A percentile compares a stretch with the other conserved stretches of the same genome.
These are phyloP conservation scores for Pandemis cinnamomeana DNA, from an alignment of 2,888 invertebrate genomes.

Conservation along the genomic window DNA sequence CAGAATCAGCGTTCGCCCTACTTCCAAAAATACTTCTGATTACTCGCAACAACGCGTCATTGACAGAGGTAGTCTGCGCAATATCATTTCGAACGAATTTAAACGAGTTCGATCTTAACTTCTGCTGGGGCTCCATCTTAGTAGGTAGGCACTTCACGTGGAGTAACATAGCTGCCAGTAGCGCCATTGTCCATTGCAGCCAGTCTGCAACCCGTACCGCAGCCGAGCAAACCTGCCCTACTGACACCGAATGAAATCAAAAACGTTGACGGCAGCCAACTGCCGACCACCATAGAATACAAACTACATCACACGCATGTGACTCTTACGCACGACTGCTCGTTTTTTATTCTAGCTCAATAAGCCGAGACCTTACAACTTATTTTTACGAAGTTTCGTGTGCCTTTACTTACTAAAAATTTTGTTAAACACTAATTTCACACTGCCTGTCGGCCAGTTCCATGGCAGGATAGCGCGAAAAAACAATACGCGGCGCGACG, in stretches of 20 bases:
- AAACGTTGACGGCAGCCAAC: slow-evolving; percentile 51
- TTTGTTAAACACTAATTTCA: slow-evolving; percentile 48
- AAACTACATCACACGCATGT: slow-evolving; percentile 49
- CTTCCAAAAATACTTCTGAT: slow-evolving; percentile 57
- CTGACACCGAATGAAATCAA: slow-evolving; percentile 77
- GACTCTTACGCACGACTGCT: background rate
- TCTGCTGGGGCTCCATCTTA: slow-evolving; percentile 41
- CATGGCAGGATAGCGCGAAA: slow-evolving; percentile 77
- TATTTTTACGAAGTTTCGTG: slow-evolving; percentile 63
- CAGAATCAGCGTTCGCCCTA: slow-evolving; percentile 58
- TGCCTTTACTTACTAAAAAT: slow-evolving; percentile 53
- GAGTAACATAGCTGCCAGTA: slow-evolving; percentile 43
- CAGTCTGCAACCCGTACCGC: slow-evolving; percentile 44
- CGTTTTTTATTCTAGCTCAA: background rate
- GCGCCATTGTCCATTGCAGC: background rate
- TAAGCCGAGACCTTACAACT: background rate
- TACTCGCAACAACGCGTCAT: slow-evolving; percentile 51
- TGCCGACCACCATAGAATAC: slow-evolving; percentile 59
- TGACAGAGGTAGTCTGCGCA: slow-evolving; percentile 55
- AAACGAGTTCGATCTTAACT: slow-evolving; percentile 43
- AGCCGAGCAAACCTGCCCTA: slow-evolving; percentile 68
- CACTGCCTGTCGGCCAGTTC: slow-evolving; percentile 67
- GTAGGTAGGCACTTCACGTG: slow-evolving; percentile 26
- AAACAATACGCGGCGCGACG: slow-evolving; percentile 71
- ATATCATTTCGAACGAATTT: slow-evolving; percentile 50